Percentiles rank a stretch among this genome's conserved stretches.
phyloP scores from a whole-genome alignment of 2,797 vertebrate genomes.

The Petrocephalus schoutedeni region DNA sequence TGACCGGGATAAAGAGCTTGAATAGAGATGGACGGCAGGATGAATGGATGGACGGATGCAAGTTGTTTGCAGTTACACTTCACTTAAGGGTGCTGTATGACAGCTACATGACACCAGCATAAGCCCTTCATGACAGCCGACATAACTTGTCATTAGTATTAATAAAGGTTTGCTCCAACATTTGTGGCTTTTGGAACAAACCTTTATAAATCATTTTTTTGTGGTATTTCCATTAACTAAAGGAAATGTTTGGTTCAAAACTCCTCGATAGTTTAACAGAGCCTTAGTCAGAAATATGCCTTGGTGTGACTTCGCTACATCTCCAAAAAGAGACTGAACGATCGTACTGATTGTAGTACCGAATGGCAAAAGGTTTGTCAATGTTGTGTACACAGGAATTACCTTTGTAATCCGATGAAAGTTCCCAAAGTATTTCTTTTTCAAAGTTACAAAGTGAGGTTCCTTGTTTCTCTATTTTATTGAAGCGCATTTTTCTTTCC shows the following conservation, averaged over 20 bases:
- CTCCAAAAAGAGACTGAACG: background rate
- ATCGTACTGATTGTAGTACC: background rate
- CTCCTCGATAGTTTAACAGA: background rate
- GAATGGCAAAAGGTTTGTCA: background rate
- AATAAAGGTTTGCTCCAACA: too few relatives aligned
- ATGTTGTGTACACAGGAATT: background rate
- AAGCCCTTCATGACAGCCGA: too few relatives aligned
- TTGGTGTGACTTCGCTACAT: background rate
- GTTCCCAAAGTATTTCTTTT: background rate
- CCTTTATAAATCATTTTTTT: too few relatives aligned
- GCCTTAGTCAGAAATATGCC: background rate
- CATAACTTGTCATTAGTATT: too few relatives aligned
- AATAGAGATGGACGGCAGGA: background rate
- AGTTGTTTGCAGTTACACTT: background rate
- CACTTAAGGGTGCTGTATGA: too few relatives aligned
- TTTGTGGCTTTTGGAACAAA: too few relatives aligned
- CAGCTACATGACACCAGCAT: too few relatives aligned
- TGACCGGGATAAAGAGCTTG: background rate
- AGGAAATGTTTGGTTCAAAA: background rate
- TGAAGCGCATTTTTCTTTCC: background rate
- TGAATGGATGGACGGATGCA: background rate
- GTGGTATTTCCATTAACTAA: too few relatives aligned
- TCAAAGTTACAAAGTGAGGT: background rate
- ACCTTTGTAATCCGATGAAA: background rate
- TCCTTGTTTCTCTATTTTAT: background rate